Conservation (phyloP, 23 tunicate species). For the Botrylloides violaceus region DNA sequence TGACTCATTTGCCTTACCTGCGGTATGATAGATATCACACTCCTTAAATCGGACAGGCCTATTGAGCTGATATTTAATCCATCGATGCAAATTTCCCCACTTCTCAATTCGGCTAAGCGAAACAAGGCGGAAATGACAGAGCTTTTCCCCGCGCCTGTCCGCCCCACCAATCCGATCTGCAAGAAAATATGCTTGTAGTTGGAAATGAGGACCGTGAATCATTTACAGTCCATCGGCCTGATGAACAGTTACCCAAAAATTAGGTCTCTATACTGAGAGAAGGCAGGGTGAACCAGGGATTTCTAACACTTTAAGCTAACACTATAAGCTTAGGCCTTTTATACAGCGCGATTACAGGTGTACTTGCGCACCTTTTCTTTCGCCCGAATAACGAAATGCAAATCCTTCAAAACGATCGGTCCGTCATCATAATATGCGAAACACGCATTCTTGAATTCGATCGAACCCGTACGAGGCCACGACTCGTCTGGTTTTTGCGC, state of each 20-base stretch:
- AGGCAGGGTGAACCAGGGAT: no score
- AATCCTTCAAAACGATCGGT: slow-evolving; percentile 40
- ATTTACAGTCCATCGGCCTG: no score
- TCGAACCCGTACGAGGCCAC: slow-evolving; percentile 52
- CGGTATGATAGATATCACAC: not conserved
- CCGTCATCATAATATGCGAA: slow-evolving; percentile 64
- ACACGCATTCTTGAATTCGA: slow-evolving; percentile 33
- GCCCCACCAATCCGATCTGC: slow-evolving; percentile 1
- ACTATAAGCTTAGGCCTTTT: not conserved
- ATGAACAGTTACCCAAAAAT: no score
- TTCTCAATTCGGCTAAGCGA: not conserved
- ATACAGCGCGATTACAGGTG: no score
- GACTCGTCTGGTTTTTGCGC: slow-evolving; percentile 8
- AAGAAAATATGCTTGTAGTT: not conserved
- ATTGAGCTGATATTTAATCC: not conserved
- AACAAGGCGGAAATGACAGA: slow-evolving; percentile 6
- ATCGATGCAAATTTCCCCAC: not conserved
- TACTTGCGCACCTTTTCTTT: slow-evolving; percentile 81
- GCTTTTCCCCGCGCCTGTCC: slow-evolving; percentile 13
- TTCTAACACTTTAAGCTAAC: no score
- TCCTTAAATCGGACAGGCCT: not conserved
- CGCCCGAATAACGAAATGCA: slow-evolving; percentile 26
- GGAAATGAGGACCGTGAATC: no score
- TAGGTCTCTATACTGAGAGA: no score
- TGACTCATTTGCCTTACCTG: not conserved